These are phyloP conservation scores for Luperina testacea DNA, from an alignment of 2,888 invertebrate genomes.

Conservation along the genomic window DNA sequence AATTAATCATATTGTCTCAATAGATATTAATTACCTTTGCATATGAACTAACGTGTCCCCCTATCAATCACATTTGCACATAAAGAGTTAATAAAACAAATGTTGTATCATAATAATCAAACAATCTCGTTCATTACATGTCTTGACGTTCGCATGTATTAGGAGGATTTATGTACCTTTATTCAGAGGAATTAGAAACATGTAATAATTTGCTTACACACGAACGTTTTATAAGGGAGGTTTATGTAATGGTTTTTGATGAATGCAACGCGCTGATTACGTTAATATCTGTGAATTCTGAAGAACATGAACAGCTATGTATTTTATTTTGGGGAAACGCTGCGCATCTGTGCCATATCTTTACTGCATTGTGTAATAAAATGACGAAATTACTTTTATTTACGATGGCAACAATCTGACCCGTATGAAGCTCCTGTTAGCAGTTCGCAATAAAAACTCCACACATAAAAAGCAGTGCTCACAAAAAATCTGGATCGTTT, in stretches of 20 bases:
- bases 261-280: background rate
- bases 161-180: slow-evolving; percentile 26
- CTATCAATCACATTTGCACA: slow-evolving; percentile 3
- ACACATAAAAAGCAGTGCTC: slow-evolving; percentile 22
- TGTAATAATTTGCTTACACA: slow-evolving; percentile 23
- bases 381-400: slow-evolving; percentile 43
- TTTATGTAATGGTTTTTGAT: slow-evolving; percentile 25
- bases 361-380: slow-evolving; percentile 42
- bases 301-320: slow-evolving; percentile 1
- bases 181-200: slow-evolving; percentile 24
- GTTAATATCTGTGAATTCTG: slow-evolving; percentile 12
- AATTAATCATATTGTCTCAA: slow-evolving; percentile 43
- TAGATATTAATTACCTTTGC: slow-evolving; percentile 19
- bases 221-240: slow-evolving; percentile 22
- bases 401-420: slow-evolving; percentile 42
- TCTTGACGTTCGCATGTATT: slow-evolving; percentile 36
- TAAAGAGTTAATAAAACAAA: slow-evolving; percentile 35
- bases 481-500: slow-evolving; percentile 35
- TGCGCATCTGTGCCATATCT: slow-evolving; percentile 38
- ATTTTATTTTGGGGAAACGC: slow-evolving; percentile 22
- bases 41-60: background rate
- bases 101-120: slow-evolving; percentile 23
- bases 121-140: slow-evolving; percentile 30
- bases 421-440: slow-evolving; percentile 34
- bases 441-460: slow-evolving; percentile 42